Evolutionary conservation across 2,113 vertebrate genomes (phyloP), one percentile per base, ranked within the genome.

Genomic region (Aplodontia rufa): DNA sequence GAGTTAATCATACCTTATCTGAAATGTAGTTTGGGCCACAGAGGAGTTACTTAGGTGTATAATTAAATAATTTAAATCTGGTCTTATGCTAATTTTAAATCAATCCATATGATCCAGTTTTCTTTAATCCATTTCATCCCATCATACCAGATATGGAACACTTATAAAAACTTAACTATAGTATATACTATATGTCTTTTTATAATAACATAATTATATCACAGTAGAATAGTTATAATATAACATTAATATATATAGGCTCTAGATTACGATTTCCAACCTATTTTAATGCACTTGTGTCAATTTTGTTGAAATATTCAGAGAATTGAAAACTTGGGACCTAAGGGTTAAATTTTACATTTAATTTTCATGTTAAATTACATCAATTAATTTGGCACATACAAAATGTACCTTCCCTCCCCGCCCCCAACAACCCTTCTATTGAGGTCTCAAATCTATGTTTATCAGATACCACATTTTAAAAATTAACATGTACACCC

Each of bases 361-460:
- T 87, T 91, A 71, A 80, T 74, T 92, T 69, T 53, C 16, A 82
- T 22, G 7, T 79, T 81, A 92, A 91, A 58, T 86, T 86, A 82
- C 89, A 72, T 55, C 9, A 78, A 32, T 84, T 37, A 8, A 8
- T 60, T 58, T 81, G 72, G 37, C 49, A 58, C 8, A 32, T 72
- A 47, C 5, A 60, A 81, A 92, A 66, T 10, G 47, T 47, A 76
- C 20, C 42, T 66, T 76, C 32, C 24, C 5, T 28, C 86, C 16
- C 11, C n/a, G n/a, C n/a, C 47, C 35, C 14, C 12, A 42, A 60
- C 24, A 78, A n/a, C 6, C 19, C 35, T 93, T 95, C 68, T 60
- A 26, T 66, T 83, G 35, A 55, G 35, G 10, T 32, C 49, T 78
- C 37, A 17, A 42, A 17, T 79, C 40, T 42, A 72, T 40, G 87